A percentile compares a stretch with the other conserved stretches of the same genome.
These are phyloP conservation scores for Parazoanthus atlanticus DNA, from an alignment of 92 coral and sea anemone species.

Conservation along the genomic window DNA sequence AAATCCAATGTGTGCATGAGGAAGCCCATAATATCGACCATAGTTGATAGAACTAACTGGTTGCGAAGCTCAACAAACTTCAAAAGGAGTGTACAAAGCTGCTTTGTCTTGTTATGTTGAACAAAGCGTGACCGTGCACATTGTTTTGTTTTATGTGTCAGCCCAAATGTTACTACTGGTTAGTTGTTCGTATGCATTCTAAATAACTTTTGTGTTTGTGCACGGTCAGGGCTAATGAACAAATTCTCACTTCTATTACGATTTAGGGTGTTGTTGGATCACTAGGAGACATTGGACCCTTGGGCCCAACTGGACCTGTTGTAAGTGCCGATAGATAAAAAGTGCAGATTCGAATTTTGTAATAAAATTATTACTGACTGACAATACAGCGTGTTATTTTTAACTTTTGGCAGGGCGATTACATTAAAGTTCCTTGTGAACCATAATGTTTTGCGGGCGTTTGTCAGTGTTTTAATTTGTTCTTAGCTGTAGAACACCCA, in stretches of 20 bases:
- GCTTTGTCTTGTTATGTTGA: too few relatives aligned
- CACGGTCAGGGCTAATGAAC: too few relatives aligned
- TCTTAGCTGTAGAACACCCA: not conserved
- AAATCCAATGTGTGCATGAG: not conserved
- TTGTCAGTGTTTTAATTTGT: not conserved
- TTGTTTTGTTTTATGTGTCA: too few relatives aligned
- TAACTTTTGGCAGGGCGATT: not conserved
- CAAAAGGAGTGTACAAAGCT: too few relatives aligned
- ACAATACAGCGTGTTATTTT: too few relatives aligned
- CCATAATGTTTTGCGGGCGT: not conserved
- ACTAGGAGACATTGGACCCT: not conserved
- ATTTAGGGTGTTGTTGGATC: conserved; percentile 9
- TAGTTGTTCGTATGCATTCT: too few relatives aligned
- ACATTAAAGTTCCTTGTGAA: not conserved
- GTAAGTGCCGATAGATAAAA: not conserved
- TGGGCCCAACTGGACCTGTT: not conserved
- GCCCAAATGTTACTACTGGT: too few relatives aligned
- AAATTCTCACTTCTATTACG: not conserved
- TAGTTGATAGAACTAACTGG: too few relatives aligned
- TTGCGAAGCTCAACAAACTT: too few relatives aligned
- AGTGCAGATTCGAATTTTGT: not conserved
- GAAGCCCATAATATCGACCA: not conserved
- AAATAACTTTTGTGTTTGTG: too few relatives aligned
- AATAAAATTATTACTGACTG: not conserved
- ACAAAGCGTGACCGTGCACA: too few relatives aligned